Conservation (phyloP, 2,797 vertebrate species). For the Capromys pilorides region DNA sequence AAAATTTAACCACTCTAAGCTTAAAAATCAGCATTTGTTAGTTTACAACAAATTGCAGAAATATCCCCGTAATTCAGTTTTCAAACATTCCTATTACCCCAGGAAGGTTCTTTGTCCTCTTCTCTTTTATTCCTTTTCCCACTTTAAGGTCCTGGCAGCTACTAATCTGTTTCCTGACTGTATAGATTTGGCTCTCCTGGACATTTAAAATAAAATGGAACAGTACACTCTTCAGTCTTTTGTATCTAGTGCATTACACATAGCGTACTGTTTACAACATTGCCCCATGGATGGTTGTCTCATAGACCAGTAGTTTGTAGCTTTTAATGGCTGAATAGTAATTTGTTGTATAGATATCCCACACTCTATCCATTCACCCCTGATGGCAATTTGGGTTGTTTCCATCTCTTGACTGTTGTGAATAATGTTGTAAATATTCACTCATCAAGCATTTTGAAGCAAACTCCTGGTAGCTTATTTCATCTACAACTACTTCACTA, state of each 20-base stretch:
- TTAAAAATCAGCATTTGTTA: conserved; percentile 46
- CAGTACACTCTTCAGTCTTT: neutral
- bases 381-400: conserved; percentile 22
- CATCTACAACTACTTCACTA: neutral
- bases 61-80: neutral
- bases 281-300: neutral
- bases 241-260: neutral
- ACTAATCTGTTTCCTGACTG: neutral
- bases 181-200: neutral
- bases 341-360: neutral
- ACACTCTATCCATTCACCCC: neutral
- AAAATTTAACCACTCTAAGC: conserved; percentile 45
- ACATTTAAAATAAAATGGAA: conserved; percentile 26
- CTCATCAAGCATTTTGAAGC: conserved; percentile 43
- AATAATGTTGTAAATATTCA: conserved; percentile 30
- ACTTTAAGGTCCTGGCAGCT: neutral
- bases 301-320: neutral
- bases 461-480: conserved; percentile 23
- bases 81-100: neutral
- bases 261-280: neutral
- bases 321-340: conserved; percentile 13
- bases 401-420: conserved; percentile 9
- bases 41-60: neutral
- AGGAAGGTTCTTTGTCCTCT: neutral
- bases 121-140: neutral